phyloP scores from a whole-genome alignment of 1,140 invertebrate species.

The Plutomurus gul region DNA sequence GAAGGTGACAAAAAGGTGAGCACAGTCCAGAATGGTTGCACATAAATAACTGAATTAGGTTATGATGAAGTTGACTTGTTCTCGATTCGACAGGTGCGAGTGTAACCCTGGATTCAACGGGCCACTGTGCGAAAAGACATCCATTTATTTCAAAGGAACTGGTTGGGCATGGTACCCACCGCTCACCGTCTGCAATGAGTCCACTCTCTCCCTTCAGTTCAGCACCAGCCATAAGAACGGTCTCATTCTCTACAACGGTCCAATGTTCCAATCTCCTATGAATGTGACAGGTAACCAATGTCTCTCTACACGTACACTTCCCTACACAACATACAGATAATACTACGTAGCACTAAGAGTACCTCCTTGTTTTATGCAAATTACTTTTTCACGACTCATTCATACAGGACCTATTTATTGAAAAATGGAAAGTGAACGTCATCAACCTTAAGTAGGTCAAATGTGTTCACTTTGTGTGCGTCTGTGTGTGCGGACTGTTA shows the following conservation, averaged over 20 bases:
- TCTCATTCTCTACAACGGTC: conserved; percentile 89
- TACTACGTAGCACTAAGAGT: no score
- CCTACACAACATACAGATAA: not conserved
- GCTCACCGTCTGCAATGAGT: conserved; percentile 75
- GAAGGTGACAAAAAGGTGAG: no score
- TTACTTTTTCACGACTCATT: no score
- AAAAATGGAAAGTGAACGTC: no score
- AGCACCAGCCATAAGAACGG: conserved; percentile 73
- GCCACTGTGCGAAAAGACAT: conserved; percentile 84
- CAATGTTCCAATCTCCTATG: conserved; percentile 64
- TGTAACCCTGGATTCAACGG: conserved; percentile 75
- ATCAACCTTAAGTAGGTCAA: no score
- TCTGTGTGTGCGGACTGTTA: no score
- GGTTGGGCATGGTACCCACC: conserved; percentile 88
- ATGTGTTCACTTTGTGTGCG: no score
- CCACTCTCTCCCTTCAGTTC: conserved; percentile 77
- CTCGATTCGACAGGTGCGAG: conserved; percentile 61
- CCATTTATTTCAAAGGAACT: conserved; percentile 81
- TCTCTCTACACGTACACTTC: not conserved
- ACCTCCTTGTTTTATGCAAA: no score
- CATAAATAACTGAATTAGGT: no score
- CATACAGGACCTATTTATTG: no score
- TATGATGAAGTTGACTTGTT: not conserved
- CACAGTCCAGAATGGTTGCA: no score
- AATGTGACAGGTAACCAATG: conserved; percentile 63